phyloP scores from a whole-genome alignment of 2,113 vertebrate genomes.

The Hyaena hyaena region DNA sequence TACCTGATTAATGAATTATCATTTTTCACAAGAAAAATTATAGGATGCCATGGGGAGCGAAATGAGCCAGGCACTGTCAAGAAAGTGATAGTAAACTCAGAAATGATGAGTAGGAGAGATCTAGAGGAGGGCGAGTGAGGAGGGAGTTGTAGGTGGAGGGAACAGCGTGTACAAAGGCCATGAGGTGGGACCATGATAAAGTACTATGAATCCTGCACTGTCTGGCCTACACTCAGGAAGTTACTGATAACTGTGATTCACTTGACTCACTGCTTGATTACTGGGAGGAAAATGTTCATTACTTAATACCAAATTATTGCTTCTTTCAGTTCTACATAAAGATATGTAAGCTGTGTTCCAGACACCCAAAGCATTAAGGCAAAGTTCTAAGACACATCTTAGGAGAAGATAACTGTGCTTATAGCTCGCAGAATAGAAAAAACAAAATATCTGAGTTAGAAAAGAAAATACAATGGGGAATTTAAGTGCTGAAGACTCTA shows the following conservation, averaged over 20 bases:
- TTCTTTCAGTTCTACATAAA: slow-evolving; percentile 35
- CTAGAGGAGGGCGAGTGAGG: background rate
- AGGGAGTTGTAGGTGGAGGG: background rate
- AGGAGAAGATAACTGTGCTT: slow-evolving; percentile 6
- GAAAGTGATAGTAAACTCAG: background rate
- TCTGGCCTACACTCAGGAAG: background rate
- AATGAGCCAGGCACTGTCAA: background rate
- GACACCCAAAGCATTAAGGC: background rate
- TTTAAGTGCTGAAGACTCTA: slow-evolving; percentile 22
- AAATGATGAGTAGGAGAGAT: background rate
- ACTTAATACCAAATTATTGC: slow-evolving; percentile 25
- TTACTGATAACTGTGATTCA: slow-evolving; percentile 1
- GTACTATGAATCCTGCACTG: background rate
- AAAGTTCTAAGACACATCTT: background rate
- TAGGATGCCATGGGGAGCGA: background rate
- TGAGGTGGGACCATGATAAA: background rate
- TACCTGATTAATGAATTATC: background rate
- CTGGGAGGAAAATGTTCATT: background rate
- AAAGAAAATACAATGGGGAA: background rate
- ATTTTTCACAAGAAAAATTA: background rate
- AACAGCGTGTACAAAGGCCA: background rate
- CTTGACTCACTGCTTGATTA: background rate
- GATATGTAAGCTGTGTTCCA: slow-evolving; percentile 8
- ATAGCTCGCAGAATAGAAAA: background rate
- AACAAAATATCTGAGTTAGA: background rate